Percentiles rank a stretch among this genome's conserved stretches.
These are phyloP conservation scores for Diorhabda elongata DNA, from an alignment of 1,140 invertebrate species.

Conservation along the genomic window DNA sequence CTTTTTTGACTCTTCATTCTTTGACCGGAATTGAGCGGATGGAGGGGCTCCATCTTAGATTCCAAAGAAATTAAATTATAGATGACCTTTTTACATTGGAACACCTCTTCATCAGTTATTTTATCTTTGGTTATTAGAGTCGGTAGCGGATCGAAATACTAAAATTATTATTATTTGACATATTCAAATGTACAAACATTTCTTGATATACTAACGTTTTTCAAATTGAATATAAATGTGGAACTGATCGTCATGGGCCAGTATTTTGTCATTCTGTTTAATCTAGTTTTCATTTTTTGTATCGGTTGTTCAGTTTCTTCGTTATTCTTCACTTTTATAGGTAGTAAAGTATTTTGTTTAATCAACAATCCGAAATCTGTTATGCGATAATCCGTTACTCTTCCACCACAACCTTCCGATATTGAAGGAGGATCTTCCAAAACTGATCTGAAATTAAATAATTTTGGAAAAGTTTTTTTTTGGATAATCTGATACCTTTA, in stretches of 20 bases:
- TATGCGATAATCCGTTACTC: slow-evolving; percentile 88
- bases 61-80: slow-evolving; percentile 79
- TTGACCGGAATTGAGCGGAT: slow-evolving; percentile 58
- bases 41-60: slow-evolving; percentile 75
- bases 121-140: slow-evolving; percentile 77
- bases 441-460: slow-evolving; percentile 56
- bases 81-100: slow-evolving; percentile 85
- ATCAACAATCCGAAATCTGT: slow-evolving; percentile 85
- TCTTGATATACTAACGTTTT: slow-evolving; percentile 57
- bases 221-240: slow-evolving; percentile 85
- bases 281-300: slow-evolving; percentile 60
- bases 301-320: slow-evolving; percentile 49
- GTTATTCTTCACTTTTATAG: slow-evolving; percentile 53
- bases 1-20: slow-evolving; percentile 57
- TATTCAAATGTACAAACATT: background rate
- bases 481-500: slow-evolving; percentile 15
- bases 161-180: slow-evolving; percentile 23
- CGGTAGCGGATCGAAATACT: slow-evolving; percentile 79
- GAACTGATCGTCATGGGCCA: slow-evolving; percentile 91
- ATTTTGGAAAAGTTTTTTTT: background rate
- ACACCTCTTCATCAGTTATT: slow-evolving; percentile 77
- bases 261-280: slow-evolving; percentile 79
- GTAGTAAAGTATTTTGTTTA: slow-evolving; percentile 76
- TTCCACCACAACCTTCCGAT: slow-evolving; percentile 86
- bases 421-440: slow-evolving; percentile 95